Evolutionary conservation across 2,888 invertebrate species (phyloP), one percentile per base, ranked within the genome.

Genomic region (Zelleria hepariella): DNA sequence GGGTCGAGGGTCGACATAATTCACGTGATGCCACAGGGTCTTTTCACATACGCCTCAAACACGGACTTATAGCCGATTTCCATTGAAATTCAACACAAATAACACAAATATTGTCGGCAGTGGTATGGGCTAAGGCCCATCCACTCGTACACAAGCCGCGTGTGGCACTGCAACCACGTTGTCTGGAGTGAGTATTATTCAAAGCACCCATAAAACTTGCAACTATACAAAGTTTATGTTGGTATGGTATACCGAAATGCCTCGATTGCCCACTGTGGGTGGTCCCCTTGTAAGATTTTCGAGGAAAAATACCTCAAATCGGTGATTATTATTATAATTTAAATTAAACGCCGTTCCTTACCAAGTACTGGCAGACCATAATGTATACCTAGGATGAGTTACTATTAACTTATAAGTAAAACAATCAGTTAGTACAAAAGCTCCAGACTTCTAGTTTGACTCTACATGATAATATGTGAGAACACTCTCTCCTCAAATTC

Each of bases 221-320:
- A 53, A 51, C 57, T 26, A 64, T 65, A 70, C 72, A 67, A 71
- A 73, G 69, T 70, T 67, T 65, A 73, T 64, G 68, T 68, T 15
- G 32, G 68, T 53, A 60, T 58, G 24, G 60, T 68, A 69, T 65
- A 68, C 67, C 66, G 32, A 42, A 63, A 64, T 68, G 70, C 70
- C 67, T 66, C 64, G 67, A 73, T 73, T 73, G 72, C 68, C 64
- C 66, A 68, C 72, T 64, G 67, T 66, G 77, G 78, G 78, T 78
- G 80, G 80, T 75, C 80, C 32, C 32, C 32, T 3, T 42, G 32
- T 42, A 10, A 68, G 68, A 66, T 67, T 68, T 68, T 20, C 8
- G 18, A 26, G 6, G 55, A 27, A 27, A 55, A 55, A 27, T 25
- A 18, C 27, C 55, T 55, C 21, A 21, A 21, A 4, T 27, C 32